phyloP scores from a whole-genome alignment of 2,113 vertebrate genomes.

The Bungarus multicinctus region DNA sequence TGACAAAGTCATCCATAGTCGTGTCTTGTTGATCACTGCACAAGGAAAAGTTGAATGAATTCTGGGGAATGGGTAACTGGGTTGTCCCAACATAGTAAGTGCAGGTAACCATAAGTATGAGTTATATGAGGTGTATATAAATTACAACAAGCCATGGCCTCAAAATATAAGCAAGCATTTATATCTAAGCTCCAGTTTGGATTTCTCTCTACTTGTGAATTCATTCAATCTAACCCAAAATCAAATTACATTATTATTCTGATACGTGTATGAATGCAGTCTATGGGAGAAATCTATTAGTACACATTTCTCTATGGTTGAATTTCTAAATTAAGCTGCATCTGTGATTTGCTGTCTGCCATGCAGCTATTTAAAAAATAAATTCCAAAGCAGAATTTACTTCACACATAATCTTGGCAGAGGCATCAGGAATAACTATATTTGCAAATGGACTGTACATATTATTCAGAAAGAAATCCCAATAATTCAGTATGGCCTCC shows the following conservation, averaged over 20 bases:
- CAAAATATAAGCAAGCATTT: neutral
- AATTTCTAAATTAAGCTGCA: neutral
- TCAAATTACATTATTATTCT: neutral
- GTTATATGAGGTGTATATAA: neutral
- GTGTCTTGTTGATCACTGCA: neutral
- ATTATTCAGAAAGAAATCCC: neutral
- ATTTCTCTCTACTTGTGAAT: neutral
- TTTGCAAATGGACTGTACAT: neutral
- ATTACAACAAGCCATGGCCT: neutral
- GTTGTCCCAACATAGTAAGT: constrained; percentile 28
- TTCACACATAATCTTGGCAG: neutral
- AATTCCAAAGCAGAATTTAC: neutral
- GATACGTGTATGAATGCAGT: neutral
- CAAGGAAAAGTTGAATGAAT: neutral
- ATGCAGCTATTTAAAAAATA: neutral
- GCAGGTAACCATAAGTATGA: neutral
- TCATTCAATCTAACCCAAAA: neutral
- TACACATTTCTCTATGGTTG: neutral
- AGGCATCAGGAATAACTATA: neutral
- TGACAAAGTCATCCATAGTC: neutral
- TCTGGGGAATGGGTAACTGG: neutral
- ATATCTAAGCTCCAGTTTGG: neutral
- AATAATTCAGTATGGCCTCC: neutral
- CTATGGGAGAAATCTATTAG: neutral
- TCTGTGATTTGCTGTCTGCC: neutral